Conservation (phyloP, 1,140 invertebrate genomes). For the Bemisia tabaci region DNA sequence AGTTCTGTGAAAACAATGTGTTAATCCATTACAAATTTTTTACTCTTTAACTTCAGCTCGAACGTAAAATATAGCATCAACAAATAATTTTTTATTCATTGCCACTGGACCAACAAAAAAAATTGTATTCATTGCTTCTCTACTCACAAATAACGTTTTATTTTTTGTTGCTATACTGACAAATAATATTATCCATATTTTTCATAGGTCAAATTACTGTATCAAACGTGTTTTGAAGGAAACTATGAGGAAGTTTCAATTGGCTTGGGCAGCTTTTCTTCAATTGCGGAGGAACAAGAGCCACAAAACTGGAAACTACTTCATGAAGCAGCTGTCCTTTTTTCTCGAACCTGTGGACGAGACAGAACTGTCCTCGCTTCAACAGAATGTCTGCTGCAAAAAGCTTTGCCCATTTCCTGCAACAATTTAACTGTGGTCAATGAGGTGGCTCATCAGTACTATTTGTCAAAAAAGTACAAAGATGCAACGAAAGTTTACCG, state of each 20-base stretch:
- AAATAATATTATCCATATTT: no score
- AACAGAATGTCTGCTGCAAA: constrained; percentile 42
- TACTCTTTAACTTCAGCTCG: no score
- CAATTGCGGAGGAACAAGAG: constrained; percentile 54
- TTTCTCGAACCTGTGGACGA: constrained; percentile 59
- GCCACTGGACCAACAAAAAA: no score
- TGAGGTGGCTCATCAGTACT: constrained; percentile 67
- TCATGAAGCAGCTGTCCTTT: constrained; percentile 46
- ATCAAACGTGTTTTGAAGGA: constrained; percentile 59
- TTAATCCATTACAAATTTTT: no score
- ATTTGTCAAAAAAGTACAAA: constrained; percentile 53
- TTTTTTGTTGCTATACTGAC: no score
- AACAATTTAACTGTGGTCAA: constrained; percentile 51
- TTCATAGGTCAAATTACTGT: constrained; percentile 48
- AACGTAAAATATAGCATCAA: no score
- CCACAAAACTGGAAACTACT: constrained; percentile 57
- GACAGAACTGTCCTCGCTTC: constrained; percentile 54
- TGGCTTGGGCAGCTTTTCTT: constrained; percentile 49
- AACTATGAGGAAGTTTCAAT: constrained; percentile 54
- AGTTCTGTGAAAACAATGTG: no score
- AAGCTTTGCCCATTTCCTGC: constrained; percentile 54
- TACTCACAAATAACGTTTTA: no score
- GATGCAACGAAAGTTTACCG: constrained; percentile 68
- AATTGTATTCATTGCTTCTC: no score
- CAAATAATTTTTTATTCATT: no score